phyloP scores from a whole-genome alignment of 2,113 vertebrate species.

The Scatophagus argus region DNA sequence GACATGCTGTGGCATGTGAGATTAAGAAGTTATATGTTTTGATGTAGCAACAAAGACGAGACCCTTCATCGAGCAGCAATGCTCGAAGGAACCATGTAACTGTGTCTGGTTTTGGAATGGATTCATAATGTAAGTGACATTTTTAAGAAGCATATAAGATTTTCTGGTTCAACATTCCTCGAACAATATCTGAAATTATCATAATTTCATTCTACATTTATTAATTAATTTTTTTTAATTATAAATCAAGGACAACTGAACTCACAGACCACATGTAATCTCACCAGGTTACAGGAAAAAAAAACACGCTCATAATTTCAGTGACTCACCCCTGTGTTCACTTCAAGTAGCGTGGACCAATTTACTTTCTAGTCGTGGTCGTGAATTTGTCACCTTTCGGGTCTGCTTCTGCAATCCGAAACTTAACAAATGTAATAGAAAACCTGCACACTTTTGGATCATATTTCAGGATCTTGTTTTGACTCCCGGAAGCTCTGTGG shows the following conservation, averaged over 20 bases:
- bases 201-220: neutral
- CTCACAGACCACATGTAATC: neutral
- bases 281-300: too few relatives aligned
- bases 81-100: neutral
- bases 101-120: neutral
- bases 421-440: neutral
- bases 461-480: conserved; percentile 36
- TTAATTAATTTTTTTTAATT: neutral
- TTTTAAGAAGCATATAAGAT: too few relatives aligned
- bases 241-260: neutral
- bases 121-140: too few relatives aligned
- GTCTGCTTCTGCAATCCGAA: neutral
- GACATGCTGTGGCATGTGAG: too few relatives aligned
- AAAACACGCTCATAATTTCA: neutral
- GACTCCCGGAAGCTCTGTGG: neutral
- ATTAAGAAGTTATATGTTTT: neutral
- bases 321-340: neutral
- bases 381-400: neutral
- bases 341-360: neutral
- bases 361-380: neutral
- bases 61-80: neutral
- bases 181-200: neutral
- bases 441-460: conserved; percentile 2
- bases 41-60: neutral
- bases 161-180: too few relatives aligned